phyloP scores from a whole-genome alignment of 2,797 vertebrate genomes.

The Poeciliopsis presidionis region DNA sequence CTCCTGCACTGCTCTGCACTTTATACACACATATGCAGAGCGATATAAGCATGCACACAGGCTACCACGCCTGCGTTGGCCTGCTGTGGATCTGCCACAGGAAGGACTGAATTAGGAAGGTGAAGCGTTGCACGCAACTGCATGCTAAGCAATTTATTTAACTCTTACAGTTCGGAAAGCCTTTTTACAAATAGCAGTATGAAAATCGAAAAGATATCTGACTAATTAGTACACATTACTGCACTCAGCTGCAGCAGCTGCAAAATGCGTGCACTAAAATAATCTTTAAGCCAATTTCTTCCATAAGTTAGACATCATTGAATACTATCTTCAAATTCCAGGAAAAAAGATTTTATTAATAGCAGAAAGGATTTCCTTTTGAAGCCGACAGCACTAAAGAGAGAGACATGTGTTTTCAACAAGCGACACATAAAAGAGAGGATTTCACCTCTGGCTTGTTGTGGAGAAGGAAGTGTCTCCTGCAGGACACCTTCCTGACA shows the following conservation, averaged over 20 bases:
- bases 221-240: not conserved
- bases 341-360: slow-evolving; percentile 6
- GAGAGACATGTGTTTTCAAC: not conserved
- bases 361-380: not conserved
- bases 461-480: not conserved
- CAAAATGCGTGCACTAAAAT: not conserved
- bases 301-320: not conserved
- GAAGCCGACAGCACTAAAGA: not conserved
- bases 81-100: slow-evolving; percentile 36
- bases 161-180: not conserved
- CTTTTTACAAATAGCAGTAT: not conserved
- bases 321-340: slow-evolving; percentile 10
- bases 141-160: slow-evolving; percentile 6
- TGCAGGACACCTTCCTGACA: slow-evolving; percentile 11
- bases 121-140: slow-evolving; percentile 14
- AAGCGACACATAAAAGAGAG: slow-evolving; percentile 7
- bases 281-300: not conserved
- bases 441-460: slow-evolving; percentile 15
- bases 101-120: slow-evolving; percentile 29
- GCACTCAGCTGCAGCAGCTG: not conserved
- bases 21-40: slow-evolving; percentile 37
- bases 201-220: not conserved
- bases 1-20: slow-evolving; percentile 71
- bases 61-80: slow-evolving; percentile 58
- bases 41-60: slow-evolving; percentile 15